phyloP scores from a whole-genome alignment of 2,113 vertebrate genomes.

The Urocitellus parryii region DNA sequence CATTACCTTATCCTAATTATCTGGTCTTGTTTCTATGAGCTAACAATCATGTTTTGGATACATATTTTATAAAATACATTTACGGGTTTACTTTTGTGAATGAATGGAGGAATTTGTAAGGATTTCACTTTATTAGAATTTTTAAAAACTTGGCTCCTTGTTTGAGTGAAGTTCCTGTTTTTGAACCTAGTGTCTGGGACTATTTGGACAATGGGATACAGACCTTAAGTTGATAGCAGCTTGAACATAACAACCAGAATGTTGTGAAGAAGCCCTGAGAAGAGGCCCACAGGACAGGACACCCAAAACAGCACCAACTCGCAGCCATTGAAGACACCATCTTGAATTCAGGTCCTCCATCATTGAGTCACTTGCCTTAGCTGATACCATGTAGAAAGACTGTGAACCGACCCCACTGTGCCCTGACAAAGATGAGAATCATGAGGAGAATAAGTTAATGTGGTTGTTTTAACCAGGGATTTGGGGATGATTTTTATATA shows the following conservation, averaged over 20 bases:
- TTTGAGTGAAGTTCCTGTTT: not conserved
- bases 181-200: not conserved
- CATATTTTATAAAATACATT: constrained; percentile 4
- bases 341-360: fast-evolving
- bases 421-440: not conserved
- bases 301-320: too few species aligned
- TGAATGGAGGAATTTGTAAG: not conserved
- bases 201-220: not conserved
- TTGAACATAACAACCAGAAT: not conserved
- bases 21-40: not conserved
- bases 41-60: not conserved
- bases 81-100: not conserved
- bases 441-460: not conserved
- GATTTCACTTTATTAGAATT: not conserved
- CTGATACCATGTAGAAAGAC: fast-evolving
- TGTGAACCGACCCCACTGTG: fast-evolving
- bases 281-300: not conserved
- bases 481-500: not conserved
- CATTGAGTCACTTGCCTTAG: fast-evolving
- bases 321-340: not conserved
- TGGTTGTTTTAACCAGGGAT: not conserved
- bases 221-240: not conserved
- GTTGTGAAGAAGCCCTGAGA: fast-evolving
- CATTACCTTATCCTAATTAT: not conserved
- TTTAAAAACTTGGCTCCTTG: not conserved